Conservation (phyloP, 2,888 invertebrate genomes). For the Brenthis hecate region DNA sequence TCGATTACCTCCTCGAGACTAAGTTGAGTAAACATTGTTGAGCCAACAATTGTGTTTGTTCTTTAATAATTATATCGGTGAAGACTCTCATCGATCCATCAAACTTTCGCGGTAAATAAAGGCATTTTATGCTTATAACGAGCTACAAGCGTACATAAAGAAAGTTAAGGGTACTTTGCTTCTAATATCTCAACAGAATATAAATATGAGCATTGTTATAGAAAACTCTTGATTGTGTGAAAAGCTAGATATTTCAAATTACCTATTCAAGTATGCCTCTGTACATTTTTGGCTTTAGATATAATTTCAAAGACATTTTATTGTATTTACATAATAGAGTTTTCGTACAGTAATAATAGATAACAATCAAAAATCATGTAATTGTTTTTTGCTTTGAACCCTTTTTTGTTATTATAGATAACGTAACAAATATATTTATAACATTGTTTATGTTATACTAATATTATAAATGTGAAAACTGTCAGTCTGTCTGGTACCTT, state of each 20-base stretch:
- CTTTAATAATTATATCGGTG: conserved; percentile 31
- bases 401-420: no score
- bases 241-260: conserved; percentile 5
- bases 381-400: no score
- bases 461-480: no score
- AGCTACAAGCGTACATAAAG: conserved; percentile 25
- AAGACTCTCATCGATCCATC: conserved; percentile 34
- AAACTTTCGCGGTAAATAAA: conserved; percentile 26
- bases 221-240: conserved; percentile 12
- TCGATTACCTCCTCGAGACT: conserved; percentile 23
- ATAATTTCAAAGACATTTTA: no score
- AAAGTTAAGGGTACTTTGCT: conserved; percentile 6
- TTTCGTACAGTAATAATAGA: no score
- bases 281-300: not conserved
- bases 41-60: conserved; percentile 30
- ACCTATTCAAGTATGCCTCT: not conserved
- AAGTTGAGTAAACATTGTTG: conserved; percentile 25
- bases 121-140: conserved; percentile 25
- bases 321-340: no score
- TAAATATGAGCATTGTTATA: conserved; percentile 17
- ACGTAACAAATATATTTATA: no score
- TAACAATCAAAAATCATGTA: no score
- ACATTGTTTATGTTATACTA: no score
- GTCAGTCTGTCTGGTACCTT: no score
- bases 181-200: conserved; percentile 5